phyloP scores from a whole-genome alignment of 35 echinoderm and acorn worm genomes.

The Apostichopus japonicus region DNA sequence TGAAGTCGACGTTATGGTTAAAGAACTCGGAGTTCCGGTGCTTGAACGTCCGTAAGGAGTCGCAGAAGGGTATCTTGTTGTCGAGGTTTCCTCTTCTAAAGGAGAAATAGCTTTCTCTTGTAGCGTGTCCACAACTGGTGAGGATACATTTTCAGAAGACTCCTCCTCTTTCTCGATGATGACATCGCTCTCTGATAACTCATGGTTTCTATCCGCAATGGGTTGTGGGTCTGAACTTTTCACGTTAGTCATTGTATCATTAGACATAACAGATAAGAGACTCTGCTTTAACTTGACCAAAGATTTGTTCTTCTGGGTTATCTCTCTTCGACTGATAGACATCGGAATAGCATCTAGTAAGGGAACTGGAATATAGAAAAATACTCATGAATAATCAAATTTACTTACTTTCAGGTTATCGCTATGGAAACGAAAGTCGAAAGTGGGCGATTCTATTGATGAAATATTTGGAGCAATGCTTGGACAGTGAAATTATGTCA shows the following conservation, averaged over 20 bases:
- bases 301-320: background rate
- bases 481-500: too few species aligned
- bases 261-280: background rate
- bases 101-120: background rate
- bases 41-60: background rate
- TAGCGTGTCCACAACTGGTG: background rate
- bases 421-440: too few species aligned
- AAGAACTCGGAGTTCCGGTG: slow-evolving; percentile 21
- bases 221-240: background rate
- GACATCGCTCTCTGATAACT: background rate
- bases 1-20: slow-evolving; percentile 31
- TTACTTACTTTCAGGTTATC: too few species aligned
- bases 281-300: slow-evolving; percentile 5
- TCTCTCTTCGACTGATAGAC: background rate
- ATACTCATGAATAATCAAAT: too few species aligned
- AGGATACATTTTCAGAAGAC: background rate
- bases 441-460: too few species aligned
- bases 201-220: background rate
- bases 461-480: too few species aligned
- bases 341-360: background rate
- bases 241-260: background rate
- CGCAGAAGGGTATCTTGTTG: slow-evolving; percentile 1
- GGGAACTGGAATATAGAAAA: too few species aligned
- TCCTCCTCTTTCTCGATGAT: background rate
- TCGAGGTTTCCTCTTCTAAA: background rate